Conservation (phyloP, 2,888 invertebrate genomes). For the Melinaea marsaeus region DNA sequence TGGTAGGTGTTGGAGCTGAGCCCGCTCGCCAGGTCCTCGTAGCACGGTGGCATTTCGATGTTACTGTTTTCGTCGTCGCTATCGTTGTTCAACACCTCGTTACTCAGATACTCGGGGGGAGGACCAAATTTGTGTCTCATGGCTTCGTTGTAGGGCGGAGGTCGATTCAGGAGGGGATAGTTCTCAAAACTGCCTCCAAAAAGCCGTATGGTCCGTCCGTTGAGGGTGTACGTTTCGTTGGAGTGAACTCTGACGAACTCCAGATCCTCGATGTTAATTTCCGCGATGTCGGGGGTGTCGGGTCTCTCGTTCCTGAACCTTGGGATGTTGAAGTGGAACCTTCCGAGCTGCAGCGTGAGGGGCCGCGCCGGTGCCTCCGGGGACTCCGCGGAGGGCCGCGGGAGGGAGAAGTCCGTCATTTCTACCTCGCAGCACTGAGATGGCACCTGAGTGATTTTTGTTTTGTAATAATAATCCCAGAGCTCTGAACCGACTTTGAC, state of each 20-base stretch:
- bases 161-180: slow-evolving; percentile 51
- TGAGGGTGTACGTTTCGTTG: slow-evolving; percentile 65
- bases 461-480: neutral
- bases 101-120: slow-evolving; percentile 63
- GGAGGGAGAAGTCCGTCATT: slow-evolving; percentile 49
- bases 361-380: slow-evolving; percentile 20
- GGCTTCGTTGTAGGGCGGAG: slow-evolving; percentile 66
- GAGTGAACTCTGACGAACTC: slow-evolving; percentile 57
- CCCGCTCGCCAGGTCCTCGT: slow-evolving; percentile 53
- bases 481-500: neutral
- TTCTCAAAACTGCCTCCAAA: slow-evolving; percentile 65
- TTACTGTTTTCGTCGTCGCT: slow-evolving; percentile 55
- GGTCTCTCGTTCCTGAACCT: slow-evolving; percentile 54
- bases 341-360: slow-evolving; percentile 59
- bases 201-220: slow-evolving; percentile 63
- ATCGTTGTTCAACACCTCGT: slow-evolving; percentile 47
- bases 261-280: slow-evolving; percentile 56
- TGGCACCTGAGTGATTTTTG: slow-evolving; percentile 50
- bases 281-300: slow-evolving; percentile 64
- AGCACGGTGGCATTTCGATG: slow-evolving; percentile 65
- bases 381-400: slow-evolving; percentile 44
- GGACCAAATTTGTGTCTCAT: slow-evolving; percentile 69
- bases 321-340: slow-evolving; percentile 61
- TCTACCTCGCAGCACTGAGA: slow-evolving; percentile 61
- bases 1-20: slow-evolving; percentile 28